Evolutionary conservation across 2,797 vertebrate species (phyloP).

Genomic region (Anguilla obscura): DNA sequence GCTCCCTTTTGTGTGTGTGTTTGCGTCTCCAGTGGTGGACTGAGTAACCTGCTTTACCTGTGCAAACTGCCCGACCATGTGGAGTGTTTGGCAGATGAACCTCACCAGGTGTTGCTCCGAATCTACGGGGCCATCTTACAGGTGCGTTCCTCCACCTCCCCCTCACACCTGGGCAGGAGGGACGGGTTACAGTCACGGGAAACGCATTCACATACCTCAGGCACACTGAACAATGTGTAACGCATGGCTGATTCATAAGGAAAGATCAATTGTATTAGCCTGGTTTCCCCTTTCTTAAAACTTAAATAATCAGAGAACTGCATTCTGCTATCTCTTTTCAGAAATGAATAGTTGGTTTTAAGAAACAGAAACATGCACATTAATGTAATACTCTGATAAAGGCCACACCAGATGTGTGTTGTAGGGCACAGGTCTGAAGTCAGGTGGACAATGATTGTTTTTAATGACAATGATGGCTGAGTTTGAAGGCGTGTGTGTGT

Average conservation of each 20-base stretch:
- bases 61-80: constrained; percentile 79
- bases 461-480: neutral
- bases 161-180: neutral
- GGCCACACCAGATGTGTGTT: neutral
- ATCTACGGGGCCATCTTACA: constrained; percentile 93
- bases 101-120: constrained; percentile 83
- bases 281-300: too few species aligned
- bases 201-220: neutral
- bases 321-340: too few species aligned
- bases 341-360: too few species aligned
- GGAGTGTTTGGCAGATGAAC: constrained; percentile 70
- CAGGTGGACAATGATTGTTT: neutral
- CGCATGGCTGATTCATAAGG: too few species aligned
- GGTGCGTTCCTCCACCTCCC: constrained; percentile 65
- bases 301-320: too few species aligned
- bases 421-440: neutral
- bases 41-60: constrained; percentile 91
- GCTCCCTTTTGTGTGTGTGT: neutral
- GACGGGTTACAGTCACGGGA: neutral
- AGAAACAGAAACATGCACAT: too few species aligned
- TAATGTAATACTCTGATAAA: too few species aligned
- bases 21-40: constrained; percentile 80
- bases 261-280: too few species aligned
- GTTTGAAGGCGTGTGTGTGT: neutral
- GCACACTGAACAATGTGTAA: too few species aligned